Percentiles rank a stretch among this genome's conserved stretches.
phyloP scores from a whole-genome alignment of 2,888 invertebrate genomes.

The Eubasilissa splendida region DNA sequence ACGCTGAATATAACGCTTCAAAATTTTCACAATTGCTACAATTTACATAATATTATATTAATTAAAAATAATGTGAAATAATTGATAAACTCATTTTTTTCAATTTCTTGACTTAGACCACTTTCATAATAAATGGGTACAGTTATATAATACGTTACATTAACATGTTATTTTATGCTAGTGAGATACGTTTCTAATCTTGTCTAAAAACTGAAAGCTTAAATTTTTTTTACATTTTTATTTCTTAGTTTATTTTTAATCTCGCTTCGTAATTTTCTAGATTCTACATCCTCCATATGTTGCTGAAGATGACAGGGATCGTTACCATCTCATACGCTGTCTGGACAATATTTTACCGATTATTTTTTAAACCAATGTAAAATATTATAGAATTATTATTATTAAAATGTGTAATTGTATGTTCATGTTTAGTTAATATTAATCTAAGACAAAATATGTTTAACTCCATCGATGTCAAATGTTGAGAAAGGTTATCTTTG shows the following conservation, averaged over 20 bases:
- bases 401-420: background rate
- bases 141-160: too few relatives aligned
- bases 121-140: too few relatives aligned
- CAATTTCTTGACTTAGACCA: too few relatives aligned
- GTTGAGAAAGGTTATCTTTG: background rate
- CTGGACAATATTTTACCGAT: constrained; percentile 65
- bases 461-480: background rate
- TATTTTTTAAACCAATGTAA: constrained; percentile 55
- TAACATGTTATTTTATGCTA: too few relatives aligned
- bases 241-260: too few relatives aligned
- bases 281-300: constrained; percentile 72
- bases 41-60: too few relatives aligned
- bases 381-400: background rate
- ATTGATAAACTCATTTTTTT: too few relatives aligned
- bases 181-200: background rate
- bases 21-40: too few relatives aligned
- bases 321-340: constrained; percentile 65
- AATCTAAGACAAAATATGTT: background rate
- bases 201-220: background rate
- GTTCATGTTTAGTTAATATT: background rate
- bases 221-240: constrained; percentile 46
- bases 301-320: constrained; percentile 65
- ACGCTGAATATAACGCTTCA: too few relatives aligned
- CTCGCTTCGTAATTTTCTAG: constrained; percentile 64
- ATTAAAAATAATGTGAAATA: too few relatives aligned